A percentile compares a stretch with the other conserved stretches of the same genome.
Conservation (phyloP, 1,140 invertebrate genomes). For the Dreissena polymorpha region DNA sequence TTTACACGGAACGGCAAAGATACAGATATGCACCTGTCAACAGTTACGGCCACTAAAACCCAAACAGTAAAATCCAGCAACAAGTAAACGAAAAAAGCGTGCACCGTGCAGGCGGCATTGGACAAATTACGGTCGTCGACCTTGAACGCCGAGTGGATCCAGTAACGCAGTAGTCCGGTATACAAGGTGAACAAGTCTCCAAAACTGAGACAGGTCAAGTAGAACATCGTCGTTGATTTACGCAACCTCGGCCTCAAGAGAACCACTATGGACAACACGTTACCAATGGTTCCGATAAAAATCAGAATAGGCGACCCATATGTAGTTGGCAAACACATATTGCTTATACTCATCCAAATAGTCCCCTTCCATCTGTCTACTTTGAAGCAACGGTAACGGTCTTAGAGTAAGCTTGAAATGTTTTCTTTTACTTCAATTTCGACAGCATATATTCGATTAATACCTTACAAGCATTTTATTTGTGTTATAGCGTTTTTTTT, state of each 20-base stretch:
- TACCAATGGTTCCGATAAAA: constrained; percentile 67
- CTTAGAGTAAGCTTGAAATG: too few relatives aligned
- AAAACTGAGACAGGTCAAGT: constrained; percentile 63
- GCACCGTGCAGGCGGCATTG: constrained; percentile 63
- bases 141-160: constrained; percentile 59
- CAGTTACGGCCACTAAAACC: constrained; percentile 67
- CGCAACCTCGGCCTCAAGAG: constrained; percentile 61
- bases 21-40: constrained; percentile 68
- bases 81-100: constrained; percentile 68
- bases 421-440: too few relatives aligned
- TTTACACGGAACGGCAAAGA: constrained; percentile 63
- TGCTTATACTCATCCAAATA: constrained; percentile 39
- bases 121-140: constrained; percentile 61
- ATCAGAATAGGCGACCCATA: constrained; percentile 64
- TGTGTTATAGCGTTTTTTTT: too few relatives aligned
- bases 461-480: too few relatives aligned
- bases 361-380: too few relatives aligned
- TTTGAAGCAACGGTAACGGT: too few relatives aligned
- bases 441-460: too few relatives aligned
- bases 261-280: constrained; percentile 67
- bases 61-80: constrained; percentile 66
- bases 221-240: constrained; percentile 68
- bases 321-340: constrained; percentile 40
- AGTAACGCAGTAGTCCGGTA: constrained; percentile 67
- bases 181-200: constrained; percentile 67